Evolutionary conservation across 2,888 invertebrate species (phyloP), one percentile per base, ranked within the genome.

Genomic region (Sminthurinus aureus): DNA sequence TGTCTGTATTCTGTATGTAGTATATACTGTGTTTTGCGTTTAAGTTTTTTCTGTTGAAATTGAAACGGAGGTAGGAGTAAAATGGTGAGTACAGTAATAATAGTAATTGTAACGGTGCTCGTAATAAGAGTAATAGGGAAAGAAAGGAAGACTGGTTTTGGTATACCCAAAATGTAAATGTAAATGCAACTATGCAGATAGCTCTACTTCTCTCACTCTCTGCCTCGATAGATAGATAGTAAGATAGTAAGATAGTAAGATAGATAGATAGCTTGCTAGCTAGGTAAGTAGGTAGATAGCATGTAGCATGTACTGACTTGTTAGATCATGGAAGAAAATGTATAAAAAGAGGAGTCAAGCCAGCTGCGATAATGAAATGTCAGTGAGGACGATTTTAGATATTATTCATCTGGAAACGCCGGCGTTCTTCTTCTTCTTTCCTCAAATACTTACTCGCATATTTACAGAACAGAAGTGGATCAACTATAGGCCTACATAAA

Each of bases 351-450:
- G 81, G 81, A 81, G 73, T 81, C 74, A 81, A 81, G 81, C 81
- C 81, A 81, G 75, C 81, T 81, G 81, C 81, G 81, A 75, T 81
- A 81, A 81, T 81, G 81, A 81, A 81, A 81, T 81, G 81, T 81
- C 81, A 75, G 81, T 81, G 81, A 81, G 75, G 75, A 81, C 74
- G 81, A 81, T 81, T 81, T 81, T 81, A 81, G 81, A 81, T 81
- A 81, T 81, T 75, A 81, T 81, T 81, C 81, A 81, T 81, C 81
- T 81, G 81, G 81, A 81, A 81, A 81, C 38, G 81, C 81, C 81
- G 81, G 81, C 75, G 74, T 81, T 81, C 64, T 81, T 80, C 79
- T 81, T 80, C 79, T 71, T 74, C 80, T 81, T 66, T 81, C 74
- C 64, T 81, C 81, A 81, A 81, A 81, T 81, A 75, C 81, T 81